Percentiles rank a stretch among this genome's conserved stretches.
Evolutionary conservation across 92 coral and sea anemone genomes (phyloP).

Genomic region (Anthopleura xanthogrammica): DNA sequence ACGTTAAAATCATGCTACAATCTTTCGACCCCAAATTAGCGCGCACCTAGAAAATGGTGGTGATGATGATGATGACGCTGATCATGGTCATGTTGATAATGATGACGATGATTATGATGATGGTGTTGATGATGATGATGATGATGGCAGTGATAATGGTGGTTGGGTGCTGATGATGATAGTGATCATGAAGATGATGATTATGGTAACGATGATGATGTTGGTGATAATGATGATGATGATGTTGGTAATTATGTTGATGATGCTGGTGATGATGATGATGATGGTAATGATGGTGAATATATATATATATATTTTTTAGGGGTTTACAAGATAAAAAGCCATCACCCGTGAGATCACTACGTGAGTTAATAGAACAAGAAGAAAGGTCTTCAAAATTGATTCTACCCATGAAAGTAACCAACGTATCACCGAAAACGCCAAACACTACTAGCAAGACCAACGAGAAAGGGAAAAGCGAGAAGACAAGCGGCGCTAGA

Average conservation of each 20-base stretch:
- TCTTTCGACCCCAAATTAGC: too few species aligned
- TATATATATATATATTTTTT: background rate
- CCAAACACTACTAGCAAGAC: background rate
- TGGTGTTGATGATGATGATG: too few species aligned
- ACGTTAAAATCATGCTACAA: too few species aligned
- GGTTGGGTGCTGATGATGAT: too few species aligned
- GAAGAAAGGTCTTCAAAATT: slow-evolving; percentile 51
- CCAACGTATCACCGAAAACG: background rate
- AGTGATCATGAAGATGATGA: background rate
- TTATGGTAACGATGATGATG: background rate
- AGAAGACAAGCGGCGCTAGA: slow-evolving; percentile 35
- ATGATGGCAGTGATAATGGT: background rate
- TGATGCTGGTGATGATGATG: too few species aligned
- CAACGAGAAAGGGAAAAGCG: slow-evolving; percentile 4
- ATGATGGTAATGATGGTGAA: background rate
- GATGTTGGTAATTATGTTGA: background rate
- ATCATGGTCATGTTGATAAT: background rate
- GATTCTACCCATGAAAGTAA: background rate
- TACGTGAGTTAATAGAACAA: slow-evolving; percentile 77
- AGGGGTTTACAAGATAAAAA: slow-evolving; percentile 68
- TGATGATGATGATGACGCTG: slow-evolving; percentile 1
- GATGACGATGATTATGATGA: too few species aligned
- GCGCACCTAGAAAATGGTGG: too few species aligned
- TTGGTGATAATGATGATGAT: background rate
- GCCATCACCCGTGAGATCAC: slow-evolving; percentile 64